Conservation (phyloP, 2,113 vertebrate genomes). For the Calyptommatus sinebrachiatus region DNA sequence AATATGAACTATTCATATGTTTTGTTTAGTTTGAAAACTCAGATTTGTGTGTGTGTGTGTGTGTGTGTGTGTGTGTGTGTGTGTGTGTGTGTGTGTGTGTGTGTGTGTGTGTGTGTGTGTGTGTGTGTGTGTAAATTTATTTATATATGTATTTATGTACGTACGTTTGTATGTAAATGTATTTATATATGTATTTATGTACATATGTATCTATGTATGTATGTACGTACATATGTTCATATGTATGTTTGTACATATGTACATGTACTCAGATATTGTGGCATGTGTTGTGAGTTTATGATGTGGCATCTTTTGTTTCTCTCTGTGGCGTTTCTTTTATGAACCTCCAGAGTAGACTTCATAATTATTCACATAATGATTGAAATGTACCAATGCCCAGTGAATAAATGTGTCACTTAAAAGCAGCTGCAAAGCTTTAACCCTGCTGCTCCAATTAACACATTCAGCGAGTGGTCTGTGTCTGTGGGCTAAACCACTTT, state of each 20-base stretch:
- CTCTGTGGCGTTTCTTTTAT: conserved; percentile 25
- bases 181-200: too few relatives aligned
- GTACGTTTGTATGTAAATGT: too few relatives aligned
- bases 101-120: too few relatives aligned
- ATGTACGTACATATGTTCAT: too few relatives aligned
- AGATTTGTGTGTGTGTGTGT: neutral
- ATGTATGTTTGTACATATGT: neutral
- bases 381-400: conserved; percentile 72
- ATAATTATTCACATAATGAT: conserved; percentile 70
- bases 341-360: conserved; percentile 52
- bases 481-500: conserved; percentile 74
- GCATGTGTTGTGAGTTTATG: conserved; percentile 9
- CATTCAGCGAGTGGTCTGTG: conserved; percentile 68
- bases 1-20: neutral
- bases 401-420: conserved; percentile 76
- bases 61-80: too few relatives aligned
- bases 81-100: too few relatives aligned
- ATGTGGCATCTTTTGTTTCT: conserved; percentile 57
- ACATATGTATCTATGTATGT: too few relatives aligned
- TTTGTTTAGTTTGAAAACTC: conserved; percentile 46
- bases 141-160: too few relatives aligned
- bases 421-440: conserved; percentile 76
- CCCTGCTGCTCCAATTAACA: conserved; percentile 79
- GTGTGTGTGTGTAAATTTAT: too few relatives aligned
- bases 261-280: neutral